Conservation (phyloP, 2,797 vertebrate species). For the Galaxias olidus region DNA sequence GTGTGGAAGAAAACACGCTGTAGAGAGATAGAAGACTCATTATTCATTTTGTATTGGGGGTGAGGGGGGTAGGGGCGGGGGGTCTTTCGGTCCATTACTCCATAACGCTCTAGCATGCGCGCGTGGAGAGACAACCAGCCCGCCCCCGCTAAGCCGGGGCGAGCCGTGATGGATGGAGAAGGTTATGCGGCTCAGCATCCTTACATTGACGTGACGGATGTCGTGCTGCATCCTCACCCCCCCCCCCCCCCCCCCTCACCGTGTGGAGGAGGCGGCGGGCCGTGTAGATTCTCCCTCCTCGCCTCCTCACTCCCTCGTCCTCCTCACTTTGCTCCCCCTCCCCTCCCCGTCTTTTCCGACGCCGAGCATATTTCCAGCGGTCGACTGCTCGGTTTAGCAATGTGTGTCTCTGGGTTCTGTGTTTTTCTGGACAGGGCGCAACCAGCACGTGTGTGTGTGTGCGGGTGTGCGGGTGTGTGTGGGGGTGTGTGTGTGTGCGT, state of each 20-base stretch:
- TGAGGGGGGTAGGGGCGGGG: not conserved
- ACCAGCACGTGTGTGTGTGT: slow-evolving; percentile 7
- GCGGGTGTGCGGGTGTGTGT: slow-evolving; percentile 14
- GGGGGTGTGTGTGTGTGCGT: slow-evolving; percentile 15
- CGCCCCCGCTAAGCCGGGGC: too few species aligned
- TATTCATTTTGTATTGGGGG: slow-evolving; percentile 50
- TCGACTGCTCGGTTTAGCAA: slow-evolving; percentile 18
- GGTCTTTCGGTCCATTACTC: slow-evolving; percentile 24
- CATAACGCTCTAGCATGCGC: too few species aligned
- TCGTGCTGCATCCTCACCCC: too few species aligned
- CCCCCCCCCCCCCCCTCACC: too few species aligned
- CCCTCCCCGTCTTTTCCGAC: not conserved
- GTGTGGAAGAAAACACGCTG: slow-evolving; percentile 27
- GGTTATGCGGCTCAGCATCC: too few species aligned
- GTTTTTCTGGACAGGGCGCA: too few species aligned
- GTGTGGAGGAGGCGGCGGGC: too few species aligned
- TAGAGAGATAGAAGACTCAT: slow-evolving; percentile 34
- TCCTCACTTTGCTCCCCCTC: slow-evolving; percentile 13
- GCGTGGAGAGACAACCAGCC: too few species aligned
- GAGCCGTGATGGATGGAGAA: too few species aligned
- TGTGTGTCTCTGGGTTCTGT: slow-evolving; percentile 26
- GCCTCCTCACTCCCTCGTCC: slow-evolving; percentile 13
- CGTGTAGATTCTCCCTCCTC: too few species aligned
- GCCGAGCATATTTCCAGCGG: slow-evolving; percentile 32
- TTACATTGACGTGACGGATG: too few species aligned